A percentile compares a stretch with the other conserved stretches of the same genome.
Evolutionary conservation across 2,888 invertebrate species (phyloP).

Genomic region (Synanthedon formicaeformis): DNA sequence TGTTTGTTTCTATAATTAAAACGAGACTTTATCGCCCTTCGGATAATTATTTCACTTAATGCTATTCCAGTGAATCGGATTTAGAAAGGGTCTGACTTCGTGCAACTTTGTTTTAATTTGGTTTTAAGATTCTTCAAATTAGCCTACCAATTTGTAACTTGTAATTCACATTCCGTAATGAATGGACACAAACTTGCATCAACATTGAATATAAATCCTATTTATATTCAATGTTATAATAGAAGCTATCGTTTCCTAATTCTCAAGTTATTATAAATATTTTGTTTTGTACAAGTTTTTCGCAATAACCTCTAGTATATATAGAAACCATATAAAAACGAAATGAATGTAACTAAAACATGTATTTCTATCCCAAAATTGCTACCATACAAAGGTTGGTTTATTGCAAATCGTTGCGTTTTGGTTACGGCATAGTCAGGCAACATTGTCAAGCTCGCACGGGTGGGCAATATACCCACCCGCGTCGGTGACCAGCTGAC

Average conservation of each 20-base stretch:
- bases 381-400: background rate
- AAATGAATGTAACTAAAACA: too few species aligned
- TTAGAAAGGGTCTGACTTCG: constrained; percentile 21
- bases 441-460: background rate
- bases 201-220: too few species aligned
- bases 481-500: constrained; percentile 29
- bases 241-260: too few species aligned
- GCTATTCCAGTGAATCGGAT: constrained; percentile 37
- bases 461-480: constrained; percentile 31
- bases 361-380: too few species aligned
- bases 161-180: too few species aligned
- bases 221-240: too few species aligned
- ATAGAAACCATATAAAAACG: too few species aligned
- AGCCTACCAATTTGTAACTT: background rate
- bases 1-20: constrained; percentile 65
- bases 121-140: background rate
- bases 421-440: background rate
- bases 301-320: too few species aligned
- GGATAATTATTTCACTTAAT: constrained; percentile 49
- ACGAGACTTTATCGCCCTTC: constrained; percentile 47
- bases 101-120: background rate
- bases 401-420: background rate
- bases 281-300: too few species aligned
- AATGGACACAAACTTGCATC: too few species aligned
- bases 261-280: too few species aligned